Base-by-base conservation (phyloP, 1,140 invertebrate species). In the Drosophila punjabiensis region DNA sequence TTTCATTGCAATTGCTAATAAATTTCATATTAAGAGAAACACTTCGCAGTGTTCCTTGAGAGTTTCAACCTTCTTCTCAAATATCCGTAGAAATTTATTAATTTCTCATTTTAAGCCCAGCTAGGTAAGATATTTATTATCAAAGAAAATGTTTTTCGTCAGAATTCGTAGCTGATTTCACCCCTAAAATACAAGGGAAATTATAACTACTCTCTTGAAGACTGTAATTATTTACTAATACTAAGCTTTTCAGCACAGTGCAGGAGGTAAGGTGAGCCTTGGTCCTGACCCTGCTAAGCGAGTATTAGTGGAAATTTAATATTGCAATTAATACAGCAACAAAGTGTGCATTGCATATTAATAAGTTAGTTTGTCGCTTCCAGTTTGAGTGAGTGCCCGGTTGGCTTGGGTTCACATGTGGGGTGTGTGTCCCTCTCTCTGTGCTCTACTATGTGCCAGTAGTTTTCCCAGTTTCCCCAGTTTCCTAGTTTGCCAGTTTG, bases 301-400 rank as follows among this genome's bases (percentile, higher is more conserved):
- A 77, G 82, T 90, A 90, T 90, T 90, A 90, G 86, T 90, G 86
- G 86, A 90, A 90, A 90, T 90, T 90, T 90, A 90, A 90, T 90
- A 90, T 90, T 90, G 86, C 86, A 90, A 90, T 90, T 90, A 90
- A 90, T 90, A 90, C 66, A 86, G 86, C 82, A 75, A 90, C 86
- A 90, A 90, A 82, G 86, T 90, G 87, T 90, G 86, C 86, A 90
- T 86, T 86, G 86, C 86, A 90, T 90, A 90, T 90, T 90, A 90
- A 90, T 90, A 90, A 90, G 86, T 90, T 86, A 81, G 76, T 67
- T 82, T 76, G 83, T 87, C 83, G 76, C 53, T 76, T 53, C 37
- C 35, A 79, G 68, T 75, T 74, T 75, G 71, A 74, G 70, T 73
- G 53, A 61, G 53, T 73, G 69, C 35, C 68, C 35, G 55, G 48